Evolutionary conservation across 1,140 invertebrate genomes (phyloP).

Genomic region (Drosophila quadrilineata): DNA sequence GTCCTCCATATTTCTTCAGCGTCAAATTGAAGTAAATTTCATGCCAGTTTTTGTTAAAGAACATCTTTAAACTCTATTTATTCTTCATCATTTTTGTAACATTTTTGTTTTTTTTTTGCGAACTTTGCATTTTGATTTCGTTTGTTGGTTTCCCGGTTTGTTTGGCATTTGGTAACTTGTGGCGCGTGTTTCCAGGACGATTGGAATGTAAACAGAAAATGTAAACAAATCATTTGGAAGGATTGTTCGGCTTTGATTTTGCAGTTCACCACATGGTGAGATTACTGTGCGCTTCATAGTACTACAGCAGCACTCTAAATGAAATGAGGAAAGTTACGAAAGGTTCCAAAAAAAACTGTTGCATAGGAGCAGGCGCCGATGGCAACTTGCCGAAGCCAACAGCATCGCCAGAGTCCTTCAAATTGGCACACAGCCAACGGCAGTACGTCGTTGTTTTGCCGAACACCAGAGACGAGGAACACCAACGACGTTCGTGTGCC

Average conservation of each 20-base stretch:
- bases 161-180: background rate
- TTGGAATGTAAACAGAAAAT: background rate
- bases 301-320: too few species aligned
- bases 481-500: too few species aligned
- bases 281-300: background rate
- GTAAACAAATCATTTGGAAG: background rate
- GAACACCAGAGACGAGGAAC: background rate
- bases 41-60: too few species aligned
- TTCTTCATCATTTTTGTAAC: too few species aligned
- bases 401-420: conserved; percentile 10
- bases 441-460: conserved; percentile 39
- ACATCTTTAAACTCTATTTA: too few species aligned
- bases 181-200: background rate
- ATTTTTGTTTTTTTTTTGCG: too few species aligned
- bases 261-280: background rate
- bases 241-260: background rate
- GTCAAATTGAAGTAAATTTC: too few species aligned
- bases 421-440: conserved; percentile 66
- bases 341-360: background rate
- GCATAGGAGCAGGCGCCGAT: conserved; percentile 52
- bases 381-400: conserved; percentile 50
- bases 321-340: conserved; percentile 29
- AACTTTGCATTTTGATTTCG: too few species aligned
- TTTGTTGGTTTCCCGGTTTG: too few species aligned
- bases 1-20: too few species aligned